Evolutionary conservation across 2,113 vertebrate species (phyloP).

Genomic region (Tragulus kanchil): DNA sequence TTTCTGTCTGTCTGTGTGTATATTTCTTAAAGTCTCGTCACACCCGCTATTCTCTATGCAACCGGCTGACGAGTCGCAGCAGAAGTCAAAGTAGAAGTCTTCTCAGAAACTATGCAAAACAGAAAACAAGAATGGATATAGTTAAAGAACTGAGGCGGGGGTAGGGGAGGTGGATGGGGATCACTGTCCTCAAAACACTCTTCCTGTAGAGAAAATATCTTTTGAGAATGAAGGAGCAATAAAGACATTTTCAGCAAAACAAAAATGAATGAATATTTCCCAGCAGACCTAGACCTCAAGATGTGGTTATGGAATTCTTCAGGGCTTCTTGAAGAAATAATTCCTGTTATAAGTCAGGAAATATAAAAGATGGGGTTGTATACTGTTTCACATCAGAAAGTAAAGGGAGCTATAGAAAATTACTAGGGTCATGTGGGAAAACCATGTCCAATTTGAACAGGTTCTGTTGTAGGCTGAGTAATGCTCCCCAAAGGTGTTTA

Average conservation of each 20-base stretch:
- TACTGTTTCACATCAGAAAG: background rate
- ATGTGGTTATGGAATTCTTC: background rate
- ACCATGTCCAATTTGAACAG: background rate
- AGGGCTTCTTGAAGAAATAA: background rate
- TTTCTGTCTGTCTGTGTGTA: too few relatives aligned
- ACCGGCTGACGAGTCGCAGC: too few relatives aligned
- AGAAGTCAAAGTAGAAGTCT: background rate
- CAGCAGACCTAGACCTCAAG: background rate
- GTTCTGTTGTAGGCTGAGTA: background rate
- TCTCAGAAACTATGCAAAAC: background rate
- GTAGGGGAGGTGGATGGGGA: too few relatives aligned
- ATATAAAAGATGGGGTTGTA: background rate
- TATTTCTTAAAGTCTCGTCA: too few relatives aligned
- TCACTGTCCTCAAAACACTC: background rate
- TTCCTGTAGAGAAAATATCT: background rate
- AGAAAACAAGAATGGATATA: background rate
- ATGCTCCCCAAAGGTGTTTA: background rate
- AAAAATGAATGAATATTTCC: background rate
- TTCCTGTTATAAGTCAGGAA: background rate
- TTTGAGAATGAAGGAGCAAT: background rate
- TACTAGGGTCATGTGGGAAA: background rate
- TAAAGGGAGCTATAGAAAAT: background rate
- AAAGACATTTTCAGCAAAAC: background rate
- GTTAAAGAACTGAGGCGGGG: background rate
- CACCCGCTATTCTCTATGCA: too few relatives aligned